These are phyloP conservation scores for Dynastes grantii DNA, from an alignment of 2,888 invertebrate species.

Conservation along the genomic window DNA sequence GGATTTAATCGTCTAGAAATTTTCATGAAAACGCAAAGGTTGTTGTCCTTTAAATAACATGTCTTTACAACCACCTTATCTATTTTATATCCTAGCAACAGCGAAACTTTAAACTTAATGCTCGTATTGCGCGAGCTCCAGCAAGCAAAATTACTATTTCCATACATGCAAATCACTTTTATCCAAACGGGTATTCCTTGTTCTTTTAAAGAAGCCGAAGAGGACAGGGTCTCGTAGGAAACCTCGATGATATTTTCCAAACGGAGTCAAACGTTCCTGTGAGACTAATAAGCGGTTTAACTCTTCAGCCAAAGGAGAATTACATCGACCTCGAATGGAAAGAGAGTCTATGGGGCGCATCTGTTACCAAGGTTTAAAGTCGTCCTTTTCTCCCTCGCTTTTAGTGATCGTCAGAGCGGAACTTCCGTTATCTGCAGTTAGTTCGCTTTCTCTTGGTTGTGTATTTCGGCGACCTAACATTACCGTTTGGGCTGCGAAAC, in stretches of 20 bases:
- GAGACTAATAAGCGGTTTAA: constrained; percentile 19
- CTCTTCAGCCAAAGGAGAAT: constrained; percentile 12
- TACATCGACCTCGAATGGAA: background rate
- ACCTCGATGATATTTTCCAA: background rate
- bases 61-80: too few relatives aligned
- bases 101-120: too few relatives aligned
- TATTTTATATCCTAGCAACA: too few relatives aligned
- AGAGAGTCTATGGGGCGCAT: constrained; percentile 1
- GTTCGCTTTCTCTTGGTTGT: background rate
- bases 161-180: constrained; percentile 5
- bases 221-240: background rate
- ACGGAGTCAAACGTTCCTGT: background rate
- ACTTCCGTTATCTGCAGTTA: constrained; percentile 5
- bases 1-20: too few relatives aligned
- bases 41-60: too few relatives aligned
- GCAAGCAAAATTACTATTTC: background rate
- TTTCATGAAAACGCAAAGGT: too few relatives aligned
- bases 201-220: background rate
- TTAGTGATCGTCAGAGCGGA: background rate
- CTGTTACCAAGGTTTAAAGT: background rate
- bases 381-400: background rate
- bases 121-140: too few relatives aligned
- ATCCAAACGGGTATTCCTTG: background rate
- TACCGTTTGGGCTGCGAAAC: background rate
- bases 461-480: background rate